These are phyloP conservation scores for Anthopleura sola DNA, from an alignment of 64 coral and sea anemone genomes.

Conservation along the genomic window DNA sequence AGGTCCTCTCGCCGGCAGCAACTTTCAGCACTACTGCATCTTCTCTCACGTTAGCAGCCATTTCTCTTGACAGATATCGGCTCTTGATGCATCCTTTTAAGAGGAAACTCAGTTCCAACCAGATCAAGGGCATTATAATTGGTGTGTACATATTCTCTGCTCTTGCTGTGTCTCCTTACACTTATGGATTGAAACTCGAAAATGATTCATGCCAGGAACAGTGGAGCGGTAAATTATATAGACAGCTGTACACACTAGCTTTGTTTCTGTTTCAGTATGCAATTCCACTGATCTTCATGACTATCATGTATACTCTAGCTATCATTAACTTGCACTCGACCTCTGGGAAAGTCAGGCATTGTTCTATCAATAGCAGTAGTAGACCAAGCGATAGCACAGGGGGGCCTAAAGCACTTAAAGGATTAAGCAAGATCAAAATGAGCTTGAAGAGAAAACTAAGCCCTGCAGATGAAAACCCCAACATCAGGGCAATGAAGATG, in stretches of 20 bases:
- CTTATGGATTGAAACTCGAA: background rate
- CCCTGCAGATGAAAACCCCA: slow-evolving; percentile 8
- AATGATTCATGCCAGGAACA: background rate
- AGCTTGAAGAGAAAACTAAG: background rate
- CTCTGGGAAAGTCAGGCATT: slow-evolving; percentile 33
- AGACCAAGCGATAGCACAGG: background rate
- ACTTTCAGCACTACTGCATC: slow-evolving; percentile 61
- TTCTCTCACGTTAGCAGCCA: slow-evolving; percentile 67
- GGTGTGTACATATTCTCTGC: slow-evolving; percentile 4
- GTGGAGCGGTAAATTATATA: background rate
- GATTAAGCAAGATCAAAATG: background rate
- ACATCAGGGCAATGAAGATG: slow-evolving; percentile 52
- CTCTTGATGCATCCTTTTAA: slow-evolving; percentile 46
- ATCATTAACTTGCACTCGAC: slow-evolving; percentile 43
- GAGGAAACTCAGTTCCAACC: background rate
- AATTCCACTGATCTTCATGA: slow-evolving; percentile 45
- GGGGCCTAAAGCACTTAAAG: background rate
- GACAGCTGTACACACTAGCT: slow-evolving; percentile 20
- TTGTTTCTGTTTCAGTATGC: slow-evolving; percentile 33
- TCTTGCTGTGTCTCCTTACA: slow-evolving; percentile 13
- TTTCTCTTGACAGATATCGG: slow-evolving; percentile 64
- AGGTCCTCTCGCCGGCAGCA: slow-evolving; percentile 45
- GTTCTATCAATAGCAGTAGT: background rate
- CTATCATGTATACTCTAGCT: slow-evolving; percentile 51
- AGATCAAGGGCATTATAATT: slow-evolving; percentile 8